These are phyloP conservation scores for Emydocephalus ijimae DNA, from an alignment of 2,113 vertebrate genomes.

Conservation along the genomic window DNA sequence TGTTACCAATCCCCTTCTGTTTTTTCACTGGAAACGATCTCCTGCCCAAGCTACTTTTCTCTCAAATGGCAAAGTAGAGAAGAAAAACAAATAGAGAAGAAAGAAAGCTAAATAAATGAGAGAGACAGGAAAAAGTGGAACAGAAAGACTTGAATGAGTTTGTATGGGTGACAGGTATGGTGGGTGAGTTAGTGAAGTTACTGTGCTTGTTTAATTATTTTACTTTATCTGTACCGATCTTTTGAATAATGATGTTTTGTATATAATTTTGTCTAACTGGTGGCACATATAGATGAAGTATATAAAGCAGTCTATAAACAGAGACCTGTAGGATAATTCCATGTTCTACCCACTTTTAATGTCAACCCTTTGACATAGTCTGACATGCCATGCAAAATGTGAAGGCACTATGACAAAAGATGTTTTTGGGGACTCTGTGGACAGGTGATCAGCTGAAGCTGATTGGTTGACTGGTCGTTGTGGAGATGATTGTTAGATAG, in stretches of 20 bases:
- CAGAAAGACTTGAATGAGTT: neutral
- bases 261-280: neutral
- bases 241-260: neutral
- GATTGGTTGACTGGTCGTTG: neutral
- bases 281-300: neutral
- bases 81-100: neutral
- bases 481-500: neutral
- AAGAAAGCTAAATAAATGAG: neutral
- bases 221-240: neutral
- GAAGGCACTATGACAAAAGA: neutral
- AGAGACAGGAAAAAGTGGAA: neutral
- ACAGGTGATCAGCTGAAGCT: neutral
- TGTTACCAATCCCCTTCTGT: neutral
- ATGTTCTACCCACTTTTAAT: neutral
- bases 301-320: neutral
- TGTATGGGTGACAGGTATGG: neutral
- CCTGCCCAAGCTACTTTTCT: neutral
- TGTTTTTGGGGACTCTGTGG: neutral
- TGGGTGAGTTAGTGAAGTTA: neutral
- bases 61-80: neutral
- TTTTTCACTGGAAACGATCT: neutral
- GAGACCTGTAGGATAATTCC: neutral
- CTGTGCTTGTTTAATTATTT: neutral
- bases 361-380: neutral
- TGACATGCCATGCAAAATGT: neutral